Percentiles rank a stretch among this genome's conserved stretches.
Evolutionary conservation across 1,140 invertebrate species (phyloP).

Genomic region (Parasteatoda tepidariorum): DNA sequence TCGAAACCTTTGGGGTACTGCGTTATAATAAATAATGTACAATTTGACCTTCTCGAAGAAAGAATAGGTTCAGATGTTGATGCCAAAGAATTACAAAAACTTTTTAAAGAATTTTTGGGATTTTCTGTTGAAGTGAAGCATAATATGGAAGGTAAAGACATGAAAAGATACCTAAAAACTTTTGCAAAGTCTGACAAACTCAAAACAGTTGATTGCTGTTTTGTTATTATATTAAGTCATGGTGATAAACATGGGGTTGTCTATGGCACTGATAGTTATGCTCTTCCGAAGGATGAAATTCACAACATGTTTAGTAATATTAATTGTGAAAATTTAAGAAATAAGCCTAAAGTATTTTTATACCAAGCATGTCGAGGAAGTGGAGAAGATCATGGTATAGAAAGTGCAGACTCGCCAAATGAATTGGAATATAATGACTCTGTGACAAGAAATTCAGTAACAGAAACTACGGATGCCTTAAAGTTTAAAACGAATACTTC

Average conservation of each 20-base stretch:
- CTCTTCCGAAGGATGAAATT: neutral
- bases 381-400: neutral
- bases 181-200: neutral
- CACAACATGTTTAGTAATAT: constrained; percentile 7
- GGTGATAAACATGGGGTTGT: constrained; percentile 3
- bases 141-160: neutral
- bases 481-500: too few relatives aligned
- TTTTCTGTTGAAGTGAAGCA: neutral
- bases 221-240: constrained; percentile 22
- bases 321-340: neutral
- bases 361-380: constrained; percentile 21
- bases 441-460: too few relatives aligned
- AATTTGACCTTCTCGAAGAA: neutral
- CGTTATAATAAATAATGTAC: constrained; percentile 28
- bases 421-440: too few relatives aligned
- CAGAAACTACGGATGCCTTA: too few relatives aligned
- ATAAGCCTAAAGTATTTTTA: constrained; percentile 32
- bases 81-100: neutral
- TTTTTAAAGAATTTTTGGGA: constrained; percentile 3
- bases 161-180: neutral
- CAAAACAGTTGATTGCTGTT: neutral
- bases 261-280: neutral
- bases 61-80: constrained; percentile 8
- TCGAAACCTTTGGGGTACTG: constrained; percentile 11
- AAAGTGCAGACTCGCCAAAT: constrained; percentile 17